These are phyloP conservation scores for Cremastinae sp. DNA, from an alignment of 2,888 invertebrate genomes.

Conservation along the genomic window DNA sequence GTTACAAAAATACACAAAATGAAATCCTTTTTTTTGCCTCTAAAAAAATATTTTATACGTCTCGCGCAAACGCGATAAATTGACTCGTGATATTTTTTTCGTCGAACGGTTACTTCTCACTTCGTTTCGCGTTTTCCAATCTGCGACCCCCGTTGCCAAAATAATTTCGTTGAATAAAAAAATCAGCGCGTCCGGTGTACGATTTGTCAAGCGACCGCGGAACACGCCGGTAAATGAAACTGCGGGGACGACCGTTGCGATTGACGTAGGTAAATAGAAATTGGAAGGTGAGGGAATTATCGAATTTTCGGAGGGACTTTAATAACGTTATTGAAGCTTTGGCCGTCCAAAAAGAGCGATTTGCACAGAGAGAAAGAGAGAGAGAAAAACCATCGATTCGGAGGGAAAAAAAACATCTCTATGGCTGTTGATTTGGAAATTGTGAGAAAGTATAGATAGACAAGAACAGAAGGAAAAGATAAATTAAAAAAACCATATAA, in stretches of 20 bases:
- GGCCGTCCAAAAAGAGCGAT: conserved; percentile 28
- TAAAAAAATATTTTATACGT: too few species aligned
- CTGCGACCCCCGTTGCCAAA: not conserved
- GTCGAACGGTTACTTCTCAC: not conserved
- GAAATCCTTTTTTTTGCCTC: too few species aligned
- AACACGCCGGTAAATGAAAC: conserved; percentile 15
- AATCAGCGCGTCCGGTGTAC: conserved; percentile 3
- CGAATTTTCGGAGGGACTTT: conserved; percentile 35
- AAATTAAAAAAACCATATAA: conserved; percentile 23
- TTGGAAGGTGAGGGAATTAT: conserved; percentile 12
- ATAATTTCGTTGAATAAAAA: conserved; percentile 21
- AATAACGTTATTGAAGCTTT: conserved; percentile 46
- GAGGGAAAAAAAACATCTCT: conserved; percentile 1
- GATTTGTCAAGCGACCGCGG: conserved; percentile 20
- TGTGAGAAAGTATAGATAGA: conserved; percentile 60
- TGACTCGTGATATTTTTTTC: not conserved
- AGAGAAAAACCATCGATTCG: conserved; percentile 18
- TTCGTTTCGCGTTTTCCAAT: not conserved
- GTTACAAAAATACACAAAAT: too few species aligned
- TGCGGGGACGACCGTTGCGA: conserved; percentile 27
- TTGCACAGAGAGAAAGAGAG: not conserved
- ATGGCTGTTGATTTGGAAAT: conserved; percentile 56
- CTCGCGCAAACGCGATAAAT: too few species aligned
- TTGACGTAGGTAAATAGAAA: conserved; percentile 24
- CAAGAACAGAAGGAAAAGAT: conserved; percentile 24